phyloP scores from a whole-genome alignment of 1,140 invertebrate genomes.

The Pristionchus pacificus region DNA sequence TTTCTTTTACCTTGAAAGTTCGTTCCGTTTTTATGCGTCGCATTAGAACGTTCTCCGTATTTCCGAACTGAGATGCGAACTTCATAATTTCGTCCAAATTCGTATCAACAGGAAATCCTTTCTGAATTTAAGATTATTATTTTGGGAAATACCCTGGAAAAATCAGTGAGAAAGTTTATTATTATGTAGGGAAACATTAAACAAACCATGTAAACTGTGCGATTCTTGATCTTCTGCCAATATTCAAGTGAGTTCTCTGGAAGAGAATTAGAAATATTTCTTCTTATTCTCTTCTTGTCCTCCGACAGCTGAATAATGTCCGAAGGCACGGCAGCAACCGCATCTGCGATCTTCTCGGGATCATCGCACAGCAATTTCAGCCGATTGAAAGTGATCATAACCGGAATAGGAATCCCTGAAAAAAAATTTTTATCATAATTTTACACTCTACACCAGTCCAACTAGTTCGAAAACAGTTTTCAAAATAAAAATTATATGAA shows the following conservation, averaged over 20 bases:
- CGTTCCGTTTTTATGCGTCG: constrained; percentile 37
- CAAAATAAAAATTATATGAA: constrained; percentile 2
- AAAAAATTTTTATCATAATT: not conserved
- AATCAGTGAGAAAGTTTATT: constrained; percentile 6
- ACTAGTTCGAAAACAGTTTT: not conserved
- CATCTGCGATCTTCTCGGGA: constrained; percentile 68
- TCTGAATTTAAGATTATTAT: constrained; percentile 59
- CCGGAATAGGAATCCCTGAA: constrained; percentile 72
- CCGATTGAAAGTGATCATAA: constrained; percentile 82
- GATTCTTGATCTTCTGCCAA: constrained; percentile 70
- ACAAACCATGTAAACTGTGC: constrained; percentile 72
- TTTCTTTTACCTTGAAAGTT: constrained; percentile 73
- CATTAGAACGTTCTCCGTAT: constrained; percentile 70
- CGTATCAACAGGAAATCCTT: constrained; percentile 75
- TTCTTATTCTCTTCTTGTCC: constrained; percentile 74
- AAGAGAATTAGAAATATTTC: constrained; percentile 71
- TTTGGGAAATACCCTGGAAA: constrained; percentile 1
- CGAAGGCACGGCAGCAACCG: constrained; percentile 62
- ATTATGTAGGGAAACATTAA: not conserved
- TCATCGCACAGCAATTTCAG: constrained; percentile 72
- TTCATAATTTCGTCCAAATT: constrained; percentile 71
- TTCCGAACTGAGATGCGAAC: constrained; percentile 71
- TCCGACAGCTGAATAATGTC: constrained; percentile 75
- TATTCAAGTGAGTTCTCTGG: constrained; percentile 80
- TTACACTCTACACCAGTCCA: no score